Evolutionary conservation across 1,140 invertebrate genomes (phyloP).

Genomic region (Euura lappo): DNA sequence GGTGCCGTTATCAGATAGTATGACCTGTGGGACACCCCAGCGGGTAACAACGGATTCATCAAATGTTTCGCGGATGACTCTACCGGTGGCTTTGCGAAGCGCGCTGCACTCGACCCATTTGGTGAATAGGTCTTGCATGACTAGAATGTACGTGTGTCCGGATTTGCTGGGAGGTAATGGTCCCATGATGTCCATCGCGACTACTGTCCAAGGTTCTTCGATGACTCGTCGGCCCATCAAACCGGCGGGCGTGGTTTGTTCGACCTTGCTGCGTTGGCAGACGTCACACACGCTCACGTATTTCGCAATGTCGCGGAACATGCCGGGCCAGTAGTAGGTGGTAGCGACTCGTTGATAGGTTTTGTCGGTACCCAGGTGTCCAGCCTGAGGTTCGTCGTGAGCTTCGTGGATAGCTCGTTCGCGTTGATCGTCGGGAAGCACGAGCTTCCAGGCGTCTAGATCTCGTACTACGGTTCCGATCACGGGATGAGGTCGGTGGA

Average conservation of each 20-base stretch:
- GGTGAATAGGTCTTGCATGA: slow-evolving; percentile 38
- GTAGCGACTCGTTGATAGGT: slow-evolving; percentile 28
- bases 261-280: slow-evolving; percentile 17
- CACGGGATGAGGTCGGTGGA: neutral
- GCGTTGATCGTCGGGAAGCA: slow-evolving; percentile 12
- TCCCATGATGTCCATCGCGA: no score
- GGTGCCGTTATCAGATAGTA: slow-evolving; percentile 46
- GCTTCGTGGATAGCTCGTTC: neutral
- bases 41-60: slow-evolving; percentile 44
- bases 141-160: slow-evolving; percentile 35
- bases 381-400: slow-evolving; percentile 23
- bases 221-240: slow-evolving; percentile 13
- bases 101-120: slow-evolving; percentile 46
- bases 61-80: slow-evolving; percentile 10
- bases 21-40: slow-evolving; percentile 40
- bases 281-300: slow-evolving; percentile 26
- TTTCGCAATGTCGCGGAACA: slow-evolving; percentile 27
- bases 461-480: slow-evolving; percentile 7
- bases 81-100: slow-evolving; percentile 36
- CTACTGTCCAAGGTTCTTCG: neutral
- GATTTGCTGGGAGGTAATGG: slow-evolving; percentile 25
- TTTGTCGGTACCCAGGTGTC: slow-evolving; percentile 25
- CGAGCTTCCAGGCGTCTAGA: slow-evolving; percentile 19
- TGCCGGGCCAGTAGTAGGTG: slow-evolving; percentile 40
- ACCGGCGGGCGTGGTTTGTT: neutral